Conservation (phyloP, 2,797 vertebrate genomes). For the Toxotes lorentzi region DNA sequence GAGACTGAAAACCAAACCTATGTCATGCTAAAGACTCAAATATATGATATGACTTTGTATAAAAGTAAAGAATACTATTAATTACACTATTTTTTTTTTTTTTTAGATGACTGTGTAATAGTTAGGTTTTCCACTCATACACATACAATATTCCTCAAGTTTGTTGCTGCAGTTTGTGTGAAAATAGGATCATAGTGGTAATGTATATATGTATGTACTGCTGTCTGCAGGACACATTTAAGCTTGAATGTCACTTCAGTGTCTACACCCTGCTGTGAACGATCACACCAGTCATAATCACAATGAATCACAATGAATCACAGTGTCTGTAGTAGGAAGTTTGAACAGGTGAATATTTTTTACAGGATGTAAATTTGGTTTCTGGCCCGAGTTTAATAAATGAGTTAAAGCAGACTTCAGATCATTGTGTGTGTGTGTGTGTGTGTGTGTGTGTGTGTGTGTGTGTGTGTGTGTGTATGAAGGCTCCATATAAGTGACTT, state of each 20-base stretch:
- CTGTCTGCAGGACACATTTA: not conserved
- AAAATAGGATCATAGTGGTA: not conserved
- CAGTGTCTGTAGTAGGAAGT: not conserved
- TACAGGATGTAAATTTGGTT: not conserved
- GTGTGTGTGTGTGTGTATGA: no score
- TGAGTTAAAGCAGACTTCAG: not conserved
- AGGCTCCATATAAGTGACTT: no score
- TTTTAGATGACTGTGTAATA: not conserved
- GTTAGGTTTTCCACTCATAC: not conserved
- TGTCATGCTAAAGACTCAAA: no score
- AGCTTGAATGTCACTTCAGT: not conserved
- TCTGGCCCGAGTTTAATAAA: constrained; percentile 13
- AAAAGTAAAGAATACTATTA: not conserved
- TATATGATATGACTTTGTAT: no score
- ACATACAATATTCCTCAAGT: no score
- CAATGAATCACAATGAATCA: not conserved
- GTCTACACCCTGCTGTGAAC: not conserved
- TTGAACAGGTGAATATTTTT: not conserved
- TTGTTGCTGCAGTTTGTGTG: not conserved
- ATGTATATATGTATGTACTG: not conserved
- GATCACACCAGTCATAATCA: not conserved
- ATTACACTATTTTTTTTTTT: not conserved
- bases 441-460: not conserved
- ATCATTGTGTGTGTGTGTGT: not conserved
- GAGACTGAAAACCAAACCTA: not conserved